Evolutionary conservation across 2,113 vertebrate species (phyloP).

Genomic region (Lampris incognitus): DNA sequence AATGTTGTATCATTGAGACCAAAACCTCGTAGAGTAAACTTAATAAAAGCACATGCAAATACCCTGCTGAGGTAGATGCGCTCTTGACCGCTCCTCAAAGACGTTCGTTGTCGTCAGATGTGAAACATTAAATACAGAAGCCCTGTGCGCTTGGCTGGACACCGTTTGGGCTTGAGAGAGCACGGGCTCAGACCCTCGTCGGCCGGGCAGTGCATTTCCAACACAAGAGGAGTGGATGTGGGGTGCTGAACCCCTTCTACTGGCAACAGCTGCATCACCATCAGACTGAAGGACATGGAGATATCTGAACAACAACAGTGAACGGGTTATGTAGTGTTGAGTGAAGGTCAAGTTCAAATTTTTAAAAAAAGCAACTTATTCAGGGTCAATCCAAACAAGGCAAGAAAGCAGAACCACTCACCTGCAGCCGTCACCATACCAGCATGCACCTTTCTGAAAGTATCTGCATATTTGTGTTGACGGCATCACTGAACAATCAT

Average conservation of each 20-base stretch:
- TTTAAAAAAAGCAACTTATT: not conserved
- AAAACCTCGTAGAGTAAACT: not conserved
- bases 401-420: constrained; percentile 42
- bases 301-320: constrained; percentile 74
- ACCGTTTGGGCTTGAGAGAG: constrained; percentile 9
- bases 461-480: constrained; percentile 82
- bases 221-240: constrained; percentile 26
- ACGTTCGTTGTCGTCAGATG: constrained; percentile 21
- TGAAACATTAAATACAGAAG: not conserved
- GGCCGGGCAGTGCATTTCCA: constrained; percentile 4
- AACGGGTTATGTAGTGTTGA: not conserved
- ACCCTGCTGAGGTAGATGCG: constrained; percentile 30
- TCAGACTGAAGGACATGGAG: constrained; percentile 71
- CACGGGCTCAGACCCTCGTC: constrained; percentile 72
- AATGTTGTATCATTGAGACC: not conserved
- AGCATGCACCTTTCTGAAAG: constrained; percentile 87
- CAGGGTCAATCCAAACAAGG: not conserved
- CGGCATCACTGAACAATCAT: constrained; percentile 68
- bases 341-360: not conserved
- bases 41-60: not conserved
- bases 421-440: constrained; percentile 87
- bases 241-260: constrained; percentile 52
- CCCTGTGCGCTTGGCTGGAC: constrained; percentile 18
- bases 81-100: constrained; percentile 62
- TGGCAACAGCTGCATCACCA: constrained; percentile 1